phyloP scores from a whole-genome alignment of 2,797 vertebrate genomes.

The Lagocephalus sceleratus region DNA sequence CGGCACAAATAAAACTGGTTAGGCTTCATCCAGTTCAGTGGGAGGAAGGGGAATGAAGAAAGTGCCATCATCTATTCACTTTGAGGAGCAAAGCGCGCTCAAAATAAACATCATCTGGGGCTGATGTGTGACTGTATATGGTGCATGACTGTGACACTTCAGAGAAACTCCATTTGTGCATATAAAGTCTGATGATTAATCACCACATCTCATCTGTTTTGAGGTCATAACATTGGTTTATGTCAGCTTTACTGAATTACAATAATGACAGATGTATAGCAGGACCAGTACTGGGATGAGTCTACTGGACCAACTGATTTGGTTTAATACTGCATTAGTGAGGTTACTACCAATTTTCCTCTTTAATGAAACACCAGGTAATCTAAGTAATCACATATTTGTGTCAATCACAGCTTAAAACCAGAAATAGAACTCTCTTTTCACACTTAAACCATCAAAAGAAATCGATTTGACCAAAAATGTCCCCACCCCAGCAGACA shows the following conservation, averaged over 20 bases:
- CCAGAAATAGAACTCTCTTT: background rate
- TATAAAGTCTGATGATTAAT: no score
- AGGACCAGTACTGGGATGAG: no score
- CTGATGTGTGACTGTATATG: no score
- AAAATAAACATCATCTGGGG: constrained; percentile 43
- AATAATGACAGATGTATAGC: no score
- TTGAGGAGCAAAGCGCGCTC: constrained; percentile 37
- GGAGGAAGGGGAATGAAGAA: constrained; percentile 38
- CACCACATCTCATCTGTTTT: background rate
- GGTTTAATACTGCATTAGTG: no score
- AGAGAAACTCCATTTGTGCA: no score
- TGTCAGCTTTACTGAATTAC: background rate
- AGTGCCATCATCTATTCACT: constrained; percentile 49
- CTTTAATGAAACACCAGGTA: no score
- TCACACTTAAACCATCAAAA: background rate
- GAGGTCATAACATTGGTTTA: background rate
- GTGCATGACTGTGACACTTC: no score
- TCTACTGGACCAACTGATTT: no score
- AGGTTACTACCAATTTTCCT: no score
- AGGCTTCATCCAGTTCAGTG: constrained; percentile 47
- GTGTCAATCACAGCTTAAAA: background rate
- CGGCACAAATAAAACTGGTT: constrained; percentile 45
- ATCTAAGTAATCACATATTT: background rate
- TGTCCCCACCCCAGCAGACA: constrained; percentile 17
- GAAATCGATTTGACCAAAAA: constrained; percentile 11